Percentiles rank a stretch among this genome's conserved stretches.
These are phyloP conservation scores for Diadromus collaris DNA, from an alignment of 2,888 invertebrate genomes.

Conservation along the genomic window DNA sequence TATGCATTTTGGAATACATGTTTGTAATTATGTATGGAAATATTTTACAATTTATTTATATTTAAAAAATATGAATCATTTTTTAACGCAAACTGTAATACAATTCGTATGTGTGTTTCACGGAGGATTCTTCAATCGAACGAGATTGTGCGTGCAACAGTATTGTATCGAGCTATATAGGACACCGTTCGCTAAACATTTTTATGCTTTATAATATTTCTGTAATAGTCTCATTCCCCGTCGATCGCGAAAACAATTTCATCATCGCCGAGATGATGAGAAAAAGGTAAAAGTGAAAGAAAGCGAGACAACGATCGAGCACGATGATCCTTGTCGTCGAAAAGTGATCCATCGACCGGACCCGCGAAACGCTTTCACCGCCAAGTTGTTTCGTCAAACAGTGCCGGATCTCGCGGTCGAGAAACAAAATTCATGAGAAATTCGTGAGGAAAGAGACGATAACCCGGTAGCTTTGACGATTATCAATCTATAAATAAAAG, in stretches of 20 bases:
- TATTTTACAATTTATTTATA: too few species aligned
- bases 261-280: background rate
- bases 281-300: slow-evolving; percentile 2
- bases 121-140: background rate
- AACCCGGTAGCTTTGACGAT: background rate
- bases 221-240: background rate
- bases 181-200: background rate
- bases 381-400: slow-evolving; percentile 39
- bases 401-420: slow-evolving; percentile 6
- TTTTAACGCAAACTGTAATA: too few species aligned
- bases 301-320: slow-evolving; percentile 31
- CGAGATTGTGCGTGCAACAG: background rate
- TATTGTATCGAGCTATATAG: too few species aligned
- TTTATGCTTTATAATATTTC: background rate
- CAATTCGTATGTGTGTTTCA: too few species aligned
- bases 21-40: too few species aligned
- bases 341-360: slow-evolving; percentile 42
- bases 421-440: background rate
- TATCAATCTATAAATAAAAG: background rate
- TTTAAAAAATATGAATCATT: too few species aligned
- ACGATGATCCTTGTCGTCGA: slow-evolving; percentile 45
- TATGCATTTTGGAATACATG: too few species aligned
- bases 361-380: slow-evolving; percentile 51
- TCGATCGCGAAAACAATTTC: background rate
- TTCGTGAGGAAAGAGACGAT: background rate